phyloP scores from a whole-genome alignment of 2,888 invertebrate species.

The Xylota segnis region DNA sequence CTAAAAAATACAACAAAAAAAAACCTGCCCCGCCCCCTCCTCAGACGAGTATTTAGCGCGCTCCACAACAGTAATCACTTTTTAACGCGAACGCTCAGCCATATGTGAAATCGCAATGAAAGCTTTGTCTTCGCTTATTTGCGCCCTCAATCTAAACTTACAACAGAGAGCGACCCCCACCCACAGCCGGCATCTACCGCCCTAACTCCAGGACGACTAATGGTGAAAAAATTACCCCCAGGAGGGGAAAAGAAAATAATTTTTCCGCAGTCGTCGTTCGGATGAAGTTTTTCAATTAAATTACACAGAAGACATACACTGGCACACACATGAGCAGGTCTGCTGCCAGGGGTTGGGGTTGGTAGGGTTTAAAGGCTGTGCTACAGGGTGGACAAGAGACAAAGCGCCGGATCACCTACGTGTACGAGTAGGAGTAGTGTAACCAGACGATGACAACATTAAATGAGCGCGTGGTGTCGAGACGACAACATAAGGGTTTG shows the following conservation, averaged over 20 bases:
- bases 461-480: conserved; percentile 16
- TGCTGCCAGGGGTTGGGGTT: not conserved
- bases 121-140: conserved; percentile 72
- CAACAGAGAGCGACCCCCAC: conserved; percentile 21
- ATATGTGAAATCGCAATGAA: conserved; percentile 74
- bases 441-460: conserved; percentile 35
- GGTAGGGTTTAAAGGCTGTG: no score
- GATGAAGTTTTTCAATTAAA: conserved; percentile 75
- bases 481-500: conserved; percentile 28
- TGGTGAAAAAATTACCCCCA: conserved; percentile 67
- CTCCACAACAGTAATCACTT: conserved; percentile 63
- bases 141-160: conserved; percentile 63
- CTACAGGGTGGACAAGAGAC: conserved; percentile 32
- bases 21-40: not conserved
- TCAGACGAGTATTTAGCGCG: conserved; percentile 56
- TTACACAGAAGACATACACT: conserved; percentile 60
- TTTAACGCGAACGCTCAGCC: conserved; percentile 70
- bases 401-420: conserved; percentile 36
- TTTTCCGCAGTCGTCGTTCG: conserved; percentile 64
- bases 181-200: not conserved
- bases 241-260: conserved; percentile 55
- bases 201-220: conserved; percentile 53
- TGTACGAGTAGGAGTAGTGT: no score
- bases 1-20: not conserved
- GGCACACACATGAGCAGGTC: conserved; percentile 3